These are phyloP conservation scores for Sicus ferrugineus DNA, from an alignment of 2,888 invertebrate species.

Conservation along the genomic window DNA sequence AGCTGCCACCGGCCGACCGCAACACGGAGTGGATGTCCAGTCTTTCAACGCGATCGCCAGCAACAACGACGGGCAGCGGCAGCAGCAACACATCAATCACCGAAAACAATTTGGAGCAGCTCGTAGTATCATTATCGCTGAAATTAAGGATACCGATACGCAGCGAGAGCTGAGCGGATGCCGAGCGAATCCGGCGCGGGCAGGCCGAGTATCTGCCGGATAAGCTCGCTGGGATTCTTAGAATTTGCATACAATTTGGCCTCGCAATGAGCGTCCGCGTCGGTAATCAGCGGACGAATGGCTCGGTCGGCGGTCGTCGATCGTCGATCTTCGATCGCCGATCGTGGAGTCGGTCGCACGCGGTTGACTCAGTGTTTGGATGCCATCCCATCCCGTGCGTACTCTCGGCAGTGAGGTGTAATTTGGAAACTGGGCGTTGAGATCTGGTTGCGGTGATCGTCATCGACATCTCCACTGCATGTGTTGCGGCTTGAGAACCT, in stretches of 20 bases:
- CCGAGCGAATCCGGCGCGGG: neutral
- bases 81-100: slow-evolving; percentile 21
- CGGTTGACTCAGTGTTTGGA: neutral
- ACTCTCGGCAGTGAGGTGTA: slow-evolving; percentile 9
- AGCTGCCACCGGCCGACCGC: slow-evolving; percentile 33
- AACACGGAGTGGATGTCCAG: neutral
- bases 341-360: neutral
- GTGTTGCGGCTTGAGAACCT: too few relatives aligned
- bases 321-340: neutral
- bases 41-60: slow-evolving; percentile 10
- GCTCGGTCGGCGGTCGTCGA: neutral
- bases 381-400: neutral
- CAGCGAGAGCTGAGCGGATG: neutral
- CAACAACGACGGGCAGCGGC: neutral
- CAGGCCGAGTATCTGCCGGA: neutral
- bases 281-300: slow-evolving; percentile 18
- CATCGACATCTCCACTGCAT: slow-evolving; percentile 1
- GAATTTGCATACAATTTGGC: slow-evolving; percentile 31
- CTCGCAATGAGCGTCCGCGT: neutral
- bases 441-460: slow-evolving; percentile 26
- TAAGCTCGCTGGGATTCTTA: slow-evolving; percentile 29
- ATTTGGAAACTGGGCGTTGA: slow-evolving; percentile 28
- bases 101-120: slow-evolving; percentile 24
- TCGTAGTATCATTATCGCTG: slow-evolving; percentile 29
- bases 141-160: slow-evolving; percentile 21